Conservation (phyloP, 2,888 invertebrate species). For the Drosophila eohydei region DNA sequence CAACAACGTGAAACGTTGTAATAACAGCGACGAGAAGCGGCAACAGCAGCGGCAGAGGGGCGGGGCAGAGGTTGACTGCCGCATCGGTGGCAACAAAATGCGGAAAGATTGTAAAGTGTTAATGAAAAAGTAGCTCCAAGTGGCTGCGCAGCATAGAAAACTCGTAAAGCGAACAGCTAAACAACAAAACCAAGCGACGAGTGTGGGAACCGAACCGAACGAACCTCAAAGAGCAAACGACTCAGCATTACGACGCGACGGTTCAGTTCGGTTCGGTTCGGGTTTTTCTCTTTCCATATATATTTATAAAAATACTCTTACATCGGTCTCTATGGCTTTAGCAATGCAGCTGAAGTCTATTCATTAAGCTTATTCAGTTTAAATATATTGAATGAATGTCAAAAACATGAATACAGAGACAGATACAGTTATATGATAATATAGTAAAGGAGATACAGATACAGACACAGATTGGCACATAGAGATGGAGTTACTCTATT, state of each 20-base stretch:
- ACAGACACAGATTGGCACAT: neutral
- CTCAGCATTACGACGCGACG: constrained; percentile 4
- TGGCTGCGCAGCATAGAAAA: constrained; percentile 40
- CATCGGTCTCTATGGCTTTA: too few species aligned
- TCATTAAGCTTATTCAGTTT: too few species aligned
- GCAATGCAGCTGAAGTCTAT: too few species aligned
- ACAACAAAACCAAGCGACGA: constrained; percentile 47
- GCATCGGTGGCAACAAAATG: constrained; percentile 55
- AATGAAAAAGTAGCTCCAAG: constrained; percentile 77
- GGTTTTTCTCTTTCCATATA: neutral
- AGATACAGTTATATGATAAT: neutral
- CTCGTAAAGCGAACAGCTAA: constrained; percentile 60
- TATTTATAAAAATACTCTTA: neutral
- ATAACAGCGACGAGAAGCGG: constrained; percentile 28
- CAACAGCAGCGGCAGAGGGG: neutral
- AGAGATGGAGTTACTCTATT: neutral
- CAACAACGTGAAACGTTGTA: constrained; percentile 50
- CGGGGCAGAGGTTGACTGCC: constrained; percentile 2
- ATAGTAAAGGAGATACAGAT: neutral
- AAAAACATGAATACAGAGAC: too few species aligned
- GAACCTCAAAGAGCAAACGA: constrained; percentile 25
- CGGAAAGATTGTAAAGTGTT: constrained; percentile 79
- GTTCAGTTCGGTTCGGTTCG: constrained; percentile 27
- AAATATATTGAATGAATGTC: too few species aligned
- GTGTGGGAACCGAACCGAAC: constrained; percentile 70